Evolutionary conservation across 2,113 vertebrate genomes (phyloP).

Genomic region (Bubo blakistoni): DNA sequence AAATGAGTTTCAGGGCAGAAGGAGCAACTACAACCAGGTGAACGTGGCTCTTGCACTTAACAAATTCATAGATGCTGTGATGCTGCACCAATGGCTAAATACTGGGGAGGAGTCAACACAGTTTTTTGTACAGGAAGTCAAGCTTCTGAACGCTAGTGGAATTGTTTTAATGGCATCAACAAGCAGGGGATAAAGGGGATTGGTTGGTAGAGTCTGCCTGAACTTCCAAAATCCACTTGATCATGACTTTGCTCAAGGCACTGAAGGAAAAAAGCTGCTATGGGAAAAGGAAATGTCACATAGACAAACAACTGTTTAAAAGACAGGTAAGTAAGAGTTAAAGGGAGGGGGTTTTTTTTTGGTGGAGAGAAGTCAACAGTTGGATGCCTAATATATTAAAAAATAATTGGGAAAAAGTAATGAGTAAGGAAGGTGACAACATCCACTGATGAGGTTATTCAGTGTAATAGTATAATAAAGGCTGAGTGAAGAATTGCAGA

Average conservation of each 20-base stretch:
- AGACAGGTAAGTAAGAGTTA: not conserved
- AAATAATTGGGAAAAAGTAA: not conserved
- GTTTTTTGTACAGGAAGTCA: fast-evolving
- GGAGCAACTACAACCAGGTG: not conserved
- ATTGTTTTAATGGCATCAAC: not conserved
- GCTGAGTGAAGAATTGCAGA: not conserved
- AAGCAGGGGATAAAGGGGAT: not conserved
- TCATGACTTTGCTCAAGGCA: not conserved
- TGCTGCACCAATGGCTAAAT: not conserved
- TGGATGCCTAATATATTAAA: not conserved
- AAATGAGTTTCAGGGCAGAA: not conserved
- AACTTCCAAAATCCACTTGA: not conserved
- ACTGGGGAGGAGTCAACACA: fast-evolving
- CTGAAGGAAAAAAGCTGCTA: not conserved
- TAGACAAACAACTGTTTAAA: not conserved
- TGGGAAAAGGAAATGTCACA: not conserved
- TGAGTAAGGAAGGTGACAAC: not conserved
- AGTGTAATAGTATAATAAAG: not conserved
- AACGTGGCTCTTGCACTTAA: fast-evolving
- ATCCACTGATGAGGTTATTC: not conserved
- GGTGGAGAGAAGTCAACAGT: not conserved
- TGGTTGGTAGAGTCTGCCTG: not conserved
- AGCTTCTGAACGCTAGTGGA: not conserved
- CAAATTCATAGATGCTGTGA: not conserved
- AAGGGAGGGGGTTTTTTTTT: fast-evolving